These are phyloP conservation scores for Sesia bembeciformis DNA, from an alignment of 2,888 invertebrate genomes.

Conservation along the genomic window DNA sequence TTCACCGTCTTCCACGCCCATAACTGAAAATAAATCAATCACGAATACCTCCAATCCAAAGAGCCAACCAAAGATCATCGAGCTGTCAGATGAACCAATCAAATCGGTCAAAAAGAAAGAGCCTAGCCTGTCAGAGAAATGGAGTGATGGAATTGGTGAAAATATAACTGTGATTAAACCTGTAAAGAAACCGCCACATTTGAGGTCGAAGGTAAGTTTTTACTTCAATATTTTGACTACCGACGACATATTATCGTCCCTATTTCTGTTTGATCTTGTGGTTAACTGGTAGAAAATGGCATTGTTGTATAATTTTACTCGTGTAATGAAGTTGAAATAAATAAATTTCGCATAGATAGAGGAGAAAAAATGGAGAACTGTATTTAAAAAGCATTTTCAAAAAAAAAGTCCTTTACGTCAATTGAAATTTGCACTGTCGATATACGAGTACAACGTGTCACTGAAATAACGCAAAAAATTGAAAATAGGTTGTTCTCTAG, in stretches of 20 bases:
- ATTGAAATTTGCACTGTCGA: too few species aligned
- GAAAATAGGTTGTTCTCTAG: too few species aligned
- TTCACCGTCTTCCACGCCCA: constrained; percentile 45
- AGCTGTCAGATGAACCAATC: constrained; percentile 24
- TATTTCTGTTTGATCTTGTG: not conserved
- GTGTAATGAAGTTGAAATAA: too few species aligned
- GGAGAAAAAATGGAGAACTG: too few species aligned
- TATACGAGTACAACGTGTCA: too few species aligned
- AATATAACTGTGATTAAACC: constrained; percentile 56
- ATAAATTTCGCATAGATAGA: too few species aligned
- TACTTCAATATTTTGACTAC: not conserved
- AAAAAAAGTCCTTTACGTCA: too few species aligned
- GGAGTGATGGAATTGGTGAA: constrained; percentile 54
- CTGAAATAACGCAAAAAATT: too few species aligned
- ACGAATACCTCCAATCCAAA: constrained; percentile 12
- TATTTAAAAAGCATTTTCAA: too few species aligned
- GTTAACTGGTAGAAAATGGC: too few species aligned
- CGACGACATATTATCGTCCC: not conserved
- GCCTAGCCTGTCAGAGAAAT: constrained; percentile 24
- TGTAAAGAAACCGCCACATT: constrained; percentile 77
- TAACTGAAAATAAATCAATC: constrained; percentile 26
- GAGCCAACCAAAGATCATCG: constrained; percentile 30
- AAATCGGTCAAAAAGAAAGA: constrained; percentile 15
- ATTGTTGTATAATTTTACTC: too few species aligned
- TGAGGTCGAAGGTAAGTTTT: constrained; percentile 73